These are phyloP conservation scores for Zenarchopterus dispar DNA, from an alignment of 2,797 vertebrate species.

Conservation along the genomic window DNA sequence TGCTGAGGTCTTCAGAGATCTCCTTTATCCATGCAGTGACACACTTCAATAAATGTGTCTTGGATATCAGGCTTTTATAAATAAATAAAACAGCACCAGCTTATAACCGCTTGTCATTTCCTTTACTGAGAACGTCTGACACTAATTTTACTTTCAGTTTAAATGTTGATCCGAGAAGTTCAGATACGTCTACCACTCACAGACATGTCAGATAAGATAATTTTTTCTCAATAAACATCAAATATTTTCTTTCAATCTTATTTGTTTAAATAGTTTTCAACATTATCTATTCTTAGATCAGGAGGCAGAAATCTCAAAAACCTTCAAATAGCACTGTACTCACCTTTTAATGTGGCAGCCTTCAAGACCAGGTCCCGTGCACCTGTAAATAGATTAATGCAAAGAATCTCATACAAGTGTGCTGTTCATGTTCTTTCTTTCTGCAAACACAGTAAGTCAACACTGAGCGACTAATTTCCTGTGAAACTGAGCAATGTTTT, in stretches of 20 bases:
- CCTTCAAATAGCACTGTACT: slow-evolving; percentile 28
- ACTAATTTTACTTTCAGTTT: background rate
- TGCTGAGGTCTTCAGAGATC: slow-evolving; percentile 2
- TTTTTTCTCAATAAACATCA: background rate
- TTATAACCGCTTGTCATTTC: background rate
- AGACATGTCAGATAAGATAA: background rate
- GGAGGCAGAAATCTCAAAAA: background rate
- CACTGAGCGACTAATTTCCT: slow-evolving; percentile 1
- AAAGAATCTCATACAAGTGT: slow-evolving; percentile 7
- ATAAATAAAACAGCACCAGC: background rate
- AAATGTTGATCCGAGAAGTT: background rate
- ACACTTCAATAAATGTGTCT: background rate
- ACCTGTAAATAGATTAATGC: slow-evolving; percentile 80
- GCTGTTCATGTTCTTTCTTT: background rate
- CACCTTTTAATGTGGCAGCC: slow-evolving; percentile 85
- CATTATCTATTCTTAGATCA: too few relatives aligned
- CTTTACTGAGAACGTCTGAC: background rate
- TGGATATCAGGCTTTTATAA: background rate
- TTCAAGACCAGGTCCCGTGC: slow-evolving; percentile 84
- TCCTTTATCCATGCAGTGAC: background rate
- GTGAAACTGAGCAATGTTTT: slow-evolving; percentile 4
- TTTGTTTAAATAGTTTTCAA: background rate
- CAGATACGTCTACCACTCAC: background rate
- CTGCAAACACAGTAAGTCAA: slow-evolving; percentile 7
- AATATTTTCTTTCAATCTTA: background rate